phyloP scores from a whole-genome alignment of 2,113 vertebrate species.

The Oncorhynchus masou region DNA sequence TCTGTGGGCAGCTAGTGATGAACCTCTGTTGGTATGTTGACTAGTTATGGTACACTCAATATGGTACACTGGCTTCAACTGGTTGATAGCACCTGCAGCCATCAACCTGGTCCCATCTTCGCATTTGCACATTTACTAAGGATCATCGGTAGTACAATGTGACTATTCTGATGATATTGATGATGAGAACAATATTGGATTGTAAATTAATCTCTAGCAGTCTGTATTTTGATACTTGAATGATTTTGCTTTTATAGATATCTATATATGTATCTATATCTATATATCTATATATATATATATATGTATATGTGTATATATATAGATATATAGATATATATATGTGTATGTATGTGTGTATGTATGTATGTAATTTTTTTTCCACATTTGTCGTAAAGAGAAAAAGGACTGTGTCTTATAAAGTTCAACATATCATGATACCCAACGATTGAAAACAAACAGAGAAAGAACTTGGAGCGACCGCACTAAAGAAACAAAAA shows the following conservation, averaged over 20 bases:
- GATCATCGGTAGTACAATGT: slow-evolving; percentile 75
- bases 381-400: slow-evolving; percentile 64
- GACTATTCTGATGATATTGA: slow-evolving; percentile 81
- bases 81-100: slow-evolving; percentile 43
- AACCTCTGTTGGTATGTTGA: slow-evolving; percentile 12
- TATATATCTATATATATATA: slow-evolving; percentile 82
- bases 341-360: slow-evolving; percentile 42
- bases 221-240: slow-evolving; percentile 99
- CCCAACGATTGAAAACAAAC: slow-evolving; percentile 71
- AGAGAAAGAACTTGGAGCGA: slow-evolving; percentile 75
- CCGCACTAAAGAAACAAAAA: slow-evolving; percentile 74
- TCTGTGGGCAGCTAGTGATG: slow-evolving; percentile 35
- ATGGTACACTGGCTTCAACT: slow-evolving; percentile 52
- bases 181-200: slow-evolving; percentile 37
- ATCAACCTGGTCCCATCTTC: slow-evolving; percentile 56
- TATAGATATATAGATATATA: slow-evolving; percentile 81
- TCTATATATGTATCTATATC: slow-evolving; percentile 68
- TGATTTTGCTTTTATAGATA: slow-evolving; percentile 89
- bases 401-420: slow-evolving; percentile 70
- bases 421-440: slow-evolving; percentile 84
- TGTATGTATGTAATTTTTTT: slow-evolving; percentile 72
- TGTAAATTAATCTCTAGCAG: slow-evolving; percentile 86
- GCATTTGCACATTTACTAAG: slow-evolving; percentile 72
- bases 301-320: slow-evolving; percentile 68
- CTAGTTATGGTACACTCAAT: slow-evolving; percentile 26